Conservation (phyloP, 2,888 invertebrate genomes). For the Boloria euphrosyne region DNA sequence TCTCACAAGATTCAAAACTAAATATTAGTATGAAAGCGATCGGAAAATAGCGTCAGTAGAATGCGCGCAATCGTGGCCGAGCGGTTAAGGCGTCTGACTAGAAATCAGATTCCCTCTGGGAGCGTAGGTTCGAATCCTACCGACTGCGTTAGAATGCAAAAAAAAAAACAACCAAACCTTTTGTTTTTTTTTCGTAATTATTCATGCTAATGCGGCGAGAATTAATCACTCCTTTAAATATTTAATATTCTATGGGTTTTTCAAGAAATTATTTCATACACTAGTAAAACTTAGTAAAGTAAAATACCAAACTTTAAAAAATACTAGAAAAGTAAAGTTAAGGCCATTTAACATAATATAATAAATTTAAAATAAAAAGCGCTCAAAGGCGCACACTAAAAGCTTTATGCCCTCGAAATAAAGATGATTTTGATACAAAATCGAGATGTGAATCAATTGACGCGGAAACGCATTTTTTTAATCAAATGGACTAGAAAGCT, state of each 20-base stretch:
- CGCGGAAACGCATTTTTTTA: conserved; percentile 70
- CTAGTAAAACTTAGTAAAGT: too few species aligned
- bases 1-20: too few species aligned
- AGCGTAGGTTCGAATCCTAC: conserved; percentile 95
- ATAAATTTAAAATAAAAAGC: conserved; percentile 1
- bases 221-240: too few species aligned
- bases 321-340: conserved; percentile 3
- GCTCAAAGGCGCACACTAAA: not conserved
- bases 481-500: conserved; percentile 74
- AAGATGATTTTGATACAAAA: conserved; percentile 38
- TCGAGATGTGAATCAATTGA: conserved; percentile 72
- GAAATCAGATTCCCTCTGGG: conserved; percentile 95
- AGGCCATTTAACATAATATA: not conserved
- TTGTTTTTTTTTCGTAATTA: too few species aligned
- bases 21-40: too few species aligned
- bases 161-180: too few species aligned
- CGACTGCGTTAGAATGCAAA: conserved; percentile 53
- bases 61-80: conserved; percentile 88
- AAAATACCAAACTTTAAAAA: too few species aligned
- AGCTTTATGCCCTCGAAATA: not conserved
- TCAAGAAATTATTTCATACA: too few species aligned
- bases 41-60: too few species aligned
- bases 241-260: too few species aligned
- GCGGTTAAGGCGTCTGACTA: conserved; percentile 95
- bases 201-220: too few species aligned